These are phyloP conservation scores for Mobula hypostoma DNA, from an alignment of 2,113 vertebrate genomes.

Conservation along the genomic window DNA sequence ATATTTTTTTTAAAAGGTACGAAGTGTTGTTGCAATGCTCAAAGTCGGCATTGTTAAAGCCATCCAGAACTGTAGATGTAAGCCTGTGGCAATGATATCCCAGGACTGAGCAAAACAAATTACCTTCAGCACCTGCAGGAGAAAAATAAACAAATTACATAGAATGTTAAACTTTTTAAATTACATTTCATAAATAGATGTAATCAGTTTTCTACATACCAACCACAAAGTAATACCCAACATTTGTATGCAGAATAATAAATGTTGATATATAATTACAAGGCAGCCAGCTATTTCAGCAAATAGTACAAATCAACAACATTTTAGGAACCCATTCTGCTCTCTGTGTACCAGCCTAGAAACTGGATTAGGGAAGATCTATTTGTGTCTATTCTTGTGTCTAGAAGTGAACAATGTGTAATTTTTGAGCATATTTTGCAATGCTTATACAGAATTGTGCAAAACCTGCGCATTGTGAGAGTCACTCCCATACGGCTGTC, in stretches of 20 bases:
- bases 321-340: background rate
- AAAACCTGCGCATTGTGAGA: too few relatives aligned
- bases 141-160: slow-evolving; percentile 1
- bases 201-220: background rate
- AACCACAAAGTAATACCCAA: background rate
- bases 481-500: too few relatives aligned
- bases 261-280: background rate
- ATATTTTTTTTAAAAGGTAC: too few relatives aligned
- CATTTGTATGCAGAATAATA: background rate
- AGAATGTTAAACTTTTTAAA: background rate
- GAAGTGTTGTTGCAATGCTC: background rate
- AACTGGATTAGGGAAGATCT: too few relatives aligned
- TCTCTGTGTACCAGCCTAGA: background rate
- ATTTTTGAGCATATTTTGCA: too few relatives aligned
- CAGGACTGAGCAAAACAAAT: background rate
- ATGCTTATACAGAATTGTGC: too few relatives aligned
- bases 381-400: too few relatives aligned
- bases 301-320: background rate
- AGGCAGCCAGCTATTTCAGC: background rate
- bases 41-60: background rate
- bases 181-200: background rate
- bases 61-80: background rate
- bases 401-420: too few relatives aligned
- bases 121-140: slow-evolving; percentile 35
- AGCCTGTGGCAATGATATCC: background rate